Evolutionary conservation across 1,140 invertebrate genomes (phyloP).

Genomic region (Harlomillsia oculata): DNA sequence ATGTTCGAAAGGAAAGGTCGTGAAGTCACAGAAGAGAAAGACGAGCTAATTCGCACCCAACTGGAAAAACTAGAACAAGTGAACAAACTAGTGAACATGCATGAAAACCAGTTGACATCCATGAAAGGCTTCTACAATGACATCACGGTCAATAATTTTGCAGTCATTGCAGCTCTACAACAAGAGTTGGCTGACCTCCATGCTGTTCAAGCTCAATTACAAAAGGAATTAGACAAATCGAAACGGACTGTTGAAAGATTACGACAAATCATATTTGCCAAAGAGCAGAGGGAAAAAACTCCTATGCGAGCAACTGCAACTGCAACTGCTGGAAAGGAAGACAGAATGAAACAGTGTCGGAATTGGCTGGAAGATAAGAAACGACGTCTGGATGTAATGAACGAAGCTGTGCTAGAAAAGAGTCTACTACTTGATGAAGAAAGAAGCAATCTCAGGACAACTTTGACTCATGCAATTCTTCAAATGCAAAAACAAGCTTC

Average conservation of each 20-base stretch:
- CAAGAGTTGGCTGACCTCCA: slow-evolving; percentile 70
- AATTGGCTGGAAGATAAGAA: slow-evolving; percentile 25
- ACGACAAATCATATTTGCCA: neutral
- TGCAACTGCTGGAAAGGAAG: neutral
- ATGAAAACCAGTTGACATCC: slow-evolving; percentile 73
- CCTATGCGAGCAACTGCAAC: neutral
- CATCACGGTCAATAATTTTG: slow-evolving; percentile 81
- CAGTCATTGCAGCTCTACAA: slow-evolving; percentile 67
- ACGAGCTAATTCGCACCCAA: slow-evolving; percentile 63
- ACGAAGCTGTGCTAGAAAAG: slow-evolving; percentile 21
- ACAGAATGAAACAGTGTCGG: neutral
- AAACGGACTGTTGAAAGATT: neutral
- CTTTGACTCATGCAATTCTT: slow-evolving; percentile 68
- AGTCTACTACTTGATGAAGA: slow-evolving; percentile 53
- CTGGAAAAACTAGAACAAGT: slow-evolving; percentile 62
- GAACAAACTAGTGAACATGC: slow-evolving; percentile 64
- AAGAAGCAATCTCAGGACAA: slow-evolving; percentile 63
- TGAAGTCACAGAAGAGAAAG: slow-evolving; percentile 48
- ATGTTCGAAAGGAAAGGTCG: slow-evolving; percentile 48
- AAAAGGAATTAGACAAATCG: slow-evolving; percentile 5
- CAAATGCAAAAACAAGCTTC: slow-evolving; percentile 76
- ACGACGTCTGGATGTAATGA: slow-evolving; percentile 11
- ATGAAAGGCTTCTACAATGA: slow-evolving; percentile 91
- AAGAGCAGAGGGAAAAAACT: neutral
- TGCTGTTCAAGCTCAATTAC: neutral